Evolutionary conservation across 2,797 vertebrate species (phyloP), one percentile per base, ranked within the genome.

Genomic region (Channallabes apus): DNA sequence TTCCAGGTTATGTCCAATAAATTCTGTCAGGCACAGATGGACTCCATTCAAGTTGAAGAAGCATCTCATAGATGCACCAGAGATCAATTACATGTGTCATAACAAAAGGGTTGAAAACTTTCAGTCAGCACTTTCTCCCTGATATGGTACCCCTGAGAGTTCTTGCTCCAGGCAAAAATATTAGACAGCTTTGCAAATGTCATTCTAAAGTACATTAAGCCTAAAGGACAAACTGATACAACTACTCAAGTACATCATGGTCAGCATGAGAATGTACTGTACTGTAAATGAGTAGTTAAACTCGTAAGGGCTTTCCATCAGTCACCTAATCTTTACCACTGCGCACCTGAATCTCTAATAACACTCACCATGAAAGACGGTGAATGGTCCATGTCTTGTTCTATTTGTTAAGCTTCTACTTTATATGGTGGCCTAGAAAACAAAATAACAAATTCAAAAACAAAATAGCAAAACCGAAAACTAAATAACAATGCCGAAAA

Each of bases 101-200:
- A 12, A 12, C 46, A 14, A 51, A 51, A 51, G 11, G 46, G 12
- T 11, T 51, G 46, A 12, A 51, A 11, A 46, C 46, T 11, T 51
- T 51, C 11, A 12, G 46, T 51, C 46, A 51, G 46, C 46, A 51
- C 46, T 51, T 51, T 51, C 46, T 51, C 11, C 46, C 46, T 84
- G 29, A 46, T 78, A 24, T 67, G 62, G 22, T 27, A 41, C 51
- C 51, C 11, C 0, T 41, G 46, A 24, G 20, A 38, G 17, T 54
- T 78, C 51, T 77, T 77, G n/a, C 82, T 84, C 51, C 32, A 54
- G 69, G 82, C 32, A 9, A 73, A 24, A 58, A 59, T 27, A 54
- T 59, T 58, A 38, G 54, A 8, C 27, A 62, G 71, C 62, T 32
- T 78, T 61, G 76, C 38, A 61, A 58, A 24, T 61, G 58, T 38